Conservation (phyloP, 1,140 invertebrate genomes). For the Zaprionus kolodkinae region DNA sequence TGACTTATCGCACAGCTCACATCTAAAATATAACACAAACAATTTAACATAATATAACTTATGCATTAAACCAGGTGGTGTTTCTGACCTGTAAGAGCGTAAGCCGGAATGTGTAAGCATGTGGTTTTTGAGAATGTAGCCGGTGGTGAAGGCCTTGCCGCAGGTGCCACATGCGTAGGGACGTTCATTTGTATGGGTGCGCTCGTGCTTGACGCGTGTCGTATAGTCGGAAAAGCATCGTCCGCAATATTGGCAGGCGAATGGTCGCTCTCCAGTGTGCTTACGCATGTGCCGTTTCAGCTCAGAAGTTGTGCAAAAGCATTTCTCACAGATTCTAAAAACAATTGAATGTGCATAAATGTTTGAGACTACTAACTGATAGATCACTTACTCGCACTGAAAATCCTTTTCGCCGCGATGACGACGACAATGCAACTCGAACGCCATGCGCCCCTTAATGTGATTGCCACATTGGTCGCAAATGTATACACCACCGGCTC, state of each 20-base stretch:
- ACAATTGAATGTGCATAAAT: background rate
- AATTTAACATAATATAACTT: background rate
- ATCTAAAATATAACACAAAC: constrained; percentile 41
- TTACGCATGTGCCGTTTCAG: constrained; percentile 76
- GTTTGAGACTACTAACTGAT: background rate
- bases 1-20: constrained; percentile 71
- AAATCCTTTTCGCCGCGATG: constrained; percentile 73
- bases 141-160: constrained; percentile 86
- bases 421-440: constrained; percentile 70
- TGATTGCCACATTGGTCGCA: constrained; percentile 76
- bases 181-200: constrained; percentile 86
- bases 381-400: constrained; percentile 68
- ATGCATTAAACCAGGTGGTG: background rate
- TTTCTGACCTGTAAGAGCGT: constrained; percentile 63
- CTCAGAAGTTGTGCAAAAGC: constrained; percentile 77
- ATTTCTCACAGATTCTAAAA: constrained; percentile 67
- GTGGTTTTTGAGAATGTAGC: constrained; percentile 74
- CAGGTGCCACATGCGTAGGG: constrained; percentile 86
- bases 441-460: constrained; percentile 71
- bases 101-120: constrained; percentile 78
- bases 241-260: constrained; percentile 72
- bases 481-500: constrained; percentile 66
- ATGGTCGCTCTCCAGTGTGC: constrained; percentile 71
- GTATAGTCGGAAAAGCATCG: constrained; percentile 75
- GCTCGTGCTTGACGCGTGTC: constrained; percentile 72